Conservation (phyloP, 2,888 invertebrate species). For the Melipona beecheii region DNA sequence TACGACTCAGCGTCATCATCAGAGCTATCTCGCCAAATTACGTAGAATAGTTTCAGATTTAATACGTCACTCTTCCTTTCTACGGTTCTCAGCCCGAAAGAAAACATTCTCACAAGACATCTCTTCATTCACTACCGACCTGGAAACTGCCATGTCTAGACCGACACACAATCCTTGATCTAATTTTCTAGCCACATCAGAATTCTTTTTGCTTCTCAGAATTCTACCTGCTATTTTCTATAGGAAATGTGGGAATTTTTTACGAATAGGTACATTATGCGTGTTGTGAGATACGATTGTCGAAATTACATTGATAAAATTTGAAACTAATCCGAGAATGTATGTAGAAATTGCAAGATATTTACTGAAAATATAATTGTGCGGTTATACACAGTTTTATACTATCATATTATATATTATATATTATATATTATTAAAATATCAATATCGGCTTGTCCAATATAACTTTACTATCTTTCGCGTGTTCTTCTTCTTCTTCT, state of each 20-base stretch:
- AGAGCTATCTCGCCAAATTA: constrained; percentile 30
- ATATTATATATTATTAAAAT: too few relatives aligned
- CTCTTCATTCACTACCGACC: neutral
- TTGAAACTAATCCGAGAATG: too few relatives aligned
- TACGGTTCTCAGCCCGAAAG: neutral
- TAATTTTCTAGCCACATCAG: constrained; percentile 1
- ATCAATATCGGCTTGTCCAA: constrained; percentile 22
- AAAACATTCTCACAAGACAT: constrained; percentile 20
- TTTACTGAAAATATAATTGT: too few relatives aligned
- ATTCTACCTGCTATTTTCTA: too few relatives aligned
- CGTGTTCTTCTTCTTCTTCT: neutral
- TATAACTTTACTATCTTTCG: constrained; percentile 4
- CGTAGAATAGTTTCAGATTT: constrained; percentile 29
- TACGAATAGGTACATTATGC: too few relatives aligned
- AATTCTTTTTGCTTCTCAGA: neutral
- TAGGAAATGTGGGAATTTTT: too few relatives aligned
- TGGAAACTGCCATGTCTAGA: neutral
- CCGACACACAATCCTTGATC: neutral
- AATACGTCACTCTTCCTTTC: constrained; percentile 21
- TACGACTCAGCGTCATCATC: constrained; percentile 20
- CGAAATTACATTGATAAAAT: too few relatives aligned
- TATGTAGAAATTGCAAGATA: too few relatives aligned
- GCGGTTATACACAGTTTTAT: too few relatives aligned
- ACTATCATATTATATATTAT: too few relatives aligned
- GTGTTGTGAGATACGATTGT: too few relatives aligned